Conservation (phyloP, 2,888 invertebrate genomes). For the Tachystola acroxantha region DNA sequence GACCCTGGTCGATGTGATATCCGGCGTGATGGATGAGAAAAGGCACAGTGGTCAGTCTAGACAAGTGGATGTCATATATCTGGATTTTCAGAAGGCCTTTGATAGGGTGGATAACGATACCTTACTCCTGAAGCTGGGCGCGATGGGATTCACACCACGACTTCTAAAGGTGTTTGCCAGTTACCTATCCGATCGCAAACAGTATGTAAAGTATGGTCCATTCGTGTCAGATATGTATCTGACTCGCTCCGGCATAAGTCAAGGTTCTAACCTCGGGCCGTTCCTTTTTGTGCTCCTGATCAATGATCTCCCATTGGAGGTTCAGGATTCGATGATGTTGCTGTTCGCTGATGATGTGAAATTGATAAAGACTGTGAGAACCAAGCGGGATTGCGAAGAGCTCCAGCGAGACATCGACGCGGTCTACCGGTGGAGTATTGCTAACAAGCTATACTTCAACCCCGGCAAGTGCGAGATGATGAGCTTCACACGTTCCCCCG, state of each 20-base stretch:
- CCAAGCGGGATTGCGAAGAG: neutral
- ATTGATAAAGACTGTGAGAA: too few relatives aligned
- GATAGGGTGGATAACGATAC: slow-evolving; percentile 4
- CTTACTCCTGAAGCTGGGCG: neutral
- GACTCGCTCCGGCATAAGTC: slow-evolving; percentile 1
- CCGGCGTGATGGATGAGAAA: neutral
- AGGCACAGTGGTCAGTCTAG: too few relatives aligned
- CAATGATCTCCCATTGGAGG: neutral
- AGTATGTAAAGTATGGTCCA: slow-evolving; percentile 1
- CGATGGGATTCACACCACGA: neutral
- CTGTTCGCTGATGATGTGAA: too few relatives aligned
- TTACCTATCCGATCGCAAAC: slow-evolving; percentile 1
- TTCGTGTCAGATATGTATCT: slow-evolving; percentile 1
- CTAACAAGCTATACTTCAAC: slow-evolving; percentile 1
- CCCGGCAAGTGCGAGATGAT: slow-evolving; percentile 1
- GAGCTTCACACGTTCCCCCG: neutral
- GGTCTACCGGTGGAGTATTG: neutral
- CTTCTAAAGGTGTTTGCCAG: neutral
- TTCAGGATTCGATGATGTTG: too few relatives aligned
- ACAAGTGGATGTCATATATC: slow-evolving; percentile 8
- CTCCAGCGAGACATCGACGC: neutral
- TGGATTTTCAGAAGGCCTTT: slow-evolving; percentile 5
- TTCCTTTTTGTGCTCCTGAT: slow-evolving; percentile 2
- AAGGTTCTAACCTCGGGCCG: slow-evolving; percentile 2
- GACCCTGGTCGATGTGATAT: neutral